Evolutionary conservation across 2,113 vertebrate species (phyloP).

Genomic region (Ardeotis arabs): DNA sequence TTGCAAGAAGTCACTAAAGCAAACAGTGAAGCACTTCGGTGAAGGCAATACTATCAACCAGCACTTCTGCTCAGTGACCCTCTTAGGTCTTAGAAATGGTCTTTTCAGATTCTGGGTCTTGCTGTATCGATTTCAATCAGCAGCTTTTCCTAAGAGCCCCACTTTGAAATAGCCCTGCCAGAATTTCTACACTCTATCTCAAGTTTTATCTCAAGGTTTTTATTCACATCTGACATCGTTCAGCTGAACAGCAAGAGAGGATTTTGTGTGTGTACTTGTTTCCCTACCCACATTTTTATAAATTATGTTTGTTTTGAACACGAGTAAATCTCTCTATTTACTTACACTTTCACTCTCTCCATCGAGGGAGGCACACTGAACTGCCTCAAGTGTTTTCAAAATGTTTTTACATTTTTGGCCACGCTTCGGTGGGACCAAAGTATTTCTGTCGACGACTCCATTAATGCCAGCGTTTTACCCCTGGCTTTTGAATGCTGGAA

Average conservation of each 20-base stretch:
- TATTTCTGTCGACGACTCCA: conserved; percentile 29
- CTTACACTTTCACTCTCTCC: background rate
- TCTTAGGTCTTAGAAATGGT: conserved; percentile 73
- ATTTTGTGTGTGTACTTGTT: background rate
- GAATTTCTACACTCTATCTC: conserved; percentile 58
- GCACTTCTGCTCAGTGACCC: conserved; percentile 77
- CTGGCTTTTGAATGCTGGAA: background rate
- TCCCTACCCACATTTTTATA: background rate
- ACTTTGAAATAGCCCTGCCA: conserved; percentile 64
- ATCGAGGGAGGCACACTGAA: background rate
- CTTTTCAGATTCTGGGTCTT: conserved; percentile 77
- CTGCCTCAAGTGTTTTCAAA: conserved; percentile 18
- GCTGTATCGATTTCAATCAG: conserved; percentile 84
- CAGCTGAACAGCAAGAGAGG: conserved; percentile 38
- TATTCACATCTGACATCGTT: conserved; percentile 63
- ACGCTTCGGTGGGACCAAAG: background rate
- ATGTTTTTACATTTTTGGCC: conserved; percentile 5
- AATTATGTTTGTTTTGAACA: conserved; percentile 3
- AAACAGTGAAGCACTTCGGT: conserved; percentile 77
- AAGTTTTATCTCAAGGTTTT: conserved; percentile 56
- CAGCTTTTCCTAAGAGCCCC: conserved; percentile 77
- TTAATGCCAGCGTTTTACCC: background rate
- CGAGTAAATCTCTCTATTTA: background rate
- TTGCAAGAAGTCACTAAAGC: conserved; percentile 75
- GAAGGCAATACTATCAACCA: conserved; percentile 71